A percentile compares a stretch with the other conserved stretches of the same genome.
Conservation (phyloP, 2,797 vertebrate genomes). For the Protosalanx chinensis region DNA sequence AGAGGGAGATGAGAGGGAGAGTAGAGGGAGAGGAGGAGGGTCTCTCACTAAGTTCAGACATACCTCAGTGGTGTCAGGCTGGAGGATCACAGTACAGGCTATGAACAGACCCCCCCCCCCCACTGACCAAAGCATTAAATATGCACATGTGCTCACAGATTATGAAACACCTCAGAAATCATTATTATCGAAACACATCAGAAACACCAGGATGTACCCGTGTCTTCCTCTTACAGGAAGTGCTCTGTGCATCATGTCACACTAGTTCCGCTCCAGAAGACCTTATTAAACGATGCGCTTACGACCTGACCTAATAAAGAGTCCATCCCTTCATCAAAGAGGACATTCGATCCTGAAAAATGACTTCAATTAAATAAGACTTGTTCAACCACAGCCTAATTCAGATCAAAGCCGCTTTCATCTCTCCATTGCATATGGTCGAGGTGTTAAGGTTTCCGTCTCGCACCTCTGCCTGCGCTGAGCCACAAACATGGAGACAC, state of each 20-base stretch:
- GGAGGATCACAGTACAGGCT: background rate
- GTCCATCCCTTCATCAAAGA: slow-evolving; percentile 51
- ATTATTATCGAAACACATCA: background rate
- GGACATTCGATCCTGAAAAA: slow-evolving; percentile 45
- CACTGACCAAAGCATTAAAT: background rate
- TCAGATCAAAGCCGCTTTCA: slow-evolving; percentile 61
- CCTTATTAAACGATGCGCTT: slow-evolving; percentile 45
- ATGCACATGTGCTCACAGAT: background rate
- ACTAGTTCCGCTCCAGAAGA: too few relatives aligned
- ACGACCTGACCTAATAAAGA: slow-evolving; percentile 50
- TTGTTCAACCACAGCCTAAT: slow-evolving; percentile 55
- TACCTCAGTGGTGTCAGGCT: background rate
- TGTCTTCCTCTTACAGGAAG: background rate
- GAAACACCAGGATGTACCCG: too few relatives aligned
- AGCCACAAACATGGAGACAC: too few relatives aligned
- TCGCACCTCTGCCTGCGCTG: background rate
- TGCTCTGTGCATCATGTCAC: too few relatives aligned
- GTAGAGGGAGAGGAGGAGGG: background rate
- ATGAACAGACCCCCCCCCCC: background rate
- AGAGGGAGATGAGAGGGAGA: too few relatives aligned
- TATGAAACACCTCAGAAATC: background rate
- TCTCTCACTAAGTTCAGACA: too few relatives aligned
- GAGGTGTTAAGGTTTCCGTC: background rate
- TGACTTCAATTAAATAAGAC: slow-evolving; percentile 38
- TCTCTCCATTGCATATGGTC: slow-evolving; percentile 36